phyloP scores from a whole-genome alignment of 2,113 vertebrate species.

The Neotragus pygmaeus region DNA sequence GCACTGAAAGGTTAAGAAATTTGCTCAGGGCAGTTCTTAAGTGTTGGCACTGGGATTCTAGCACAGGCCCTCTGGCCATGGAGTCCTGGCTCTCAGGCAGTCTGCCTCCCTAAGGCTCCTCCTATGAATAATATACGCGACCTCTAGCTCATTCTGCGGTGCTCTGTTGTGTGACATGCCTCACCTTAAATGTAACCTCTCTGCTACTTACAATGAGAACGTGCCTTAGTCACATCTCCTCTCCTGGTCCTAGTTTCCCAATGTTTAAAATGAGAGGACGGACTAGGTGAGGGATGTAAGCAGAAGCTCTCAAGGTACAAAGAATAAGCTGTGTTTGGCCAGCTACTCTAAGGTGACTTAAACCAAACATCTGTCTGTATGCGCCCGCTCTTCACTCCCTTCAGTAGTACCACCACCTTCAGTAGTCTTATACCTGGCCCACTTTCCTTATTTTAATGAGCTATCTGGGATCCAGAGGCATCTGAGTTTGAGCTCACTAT shows the following conservation, averaged over 20 bases:
- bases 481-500: not conserved
- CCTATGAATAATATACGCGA: fast-evolving
- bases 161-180: not conserved
- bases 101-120: not conserved
- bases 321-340: not conserved
- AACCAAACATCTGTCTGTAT: not conserved
- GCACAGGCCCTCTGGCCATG: not conserved
- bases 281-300: not conserved
- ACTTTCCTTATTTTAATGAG: not conserved
- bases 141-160: not conserved
- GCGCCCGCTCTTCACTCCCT: too few relatives aligned
- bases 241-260: not conserved
- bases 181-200: not conserved
- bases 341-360: not conserved
- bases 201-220: not conserved
- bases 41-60: not conserved
- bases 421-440: not conserved
- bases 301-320: not conserved
- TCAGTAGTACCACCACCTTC: not conserved
- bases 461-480: not conserved
- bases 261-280: not conserved
- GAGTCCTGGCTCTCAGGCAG: not conserved
- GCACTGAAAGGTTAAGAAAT: not conserved
- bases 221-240: not conserved
- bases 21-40: not conserved